These are phyloP conservation scores for Sapajus apella DNA, from an alignment of 2,113 vertebrate genomes.

Conservation along the genomic window DNA sequence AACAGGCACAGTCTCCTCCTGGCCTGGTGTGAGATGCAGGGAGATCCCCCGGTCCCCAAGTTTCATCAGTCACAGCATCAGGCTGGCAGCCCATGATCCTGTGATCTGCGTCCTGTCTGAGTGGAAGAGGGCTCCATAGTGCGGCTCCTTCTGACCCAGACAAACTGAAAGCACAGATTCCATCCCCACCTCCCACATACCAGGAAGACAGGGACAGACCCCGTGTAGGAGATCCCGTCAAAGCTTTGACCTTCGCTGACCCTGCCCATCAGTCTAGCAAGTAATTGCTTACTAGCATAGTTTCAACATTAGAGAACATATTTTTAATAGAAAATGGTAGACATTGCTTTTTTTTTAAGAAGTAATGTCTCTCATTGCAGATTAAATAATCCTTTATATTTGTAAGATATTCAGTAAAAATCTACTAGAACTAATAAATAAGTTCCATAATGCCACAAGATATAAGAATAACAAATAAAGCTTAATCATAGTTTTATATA, in stretches of 20 bases:
- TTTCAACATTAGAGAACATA: background rate
- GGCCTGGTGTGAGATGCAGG: background rate
- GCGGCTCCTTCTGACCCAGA: background rate
- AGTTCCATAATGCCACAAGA: too few relatives aligned
- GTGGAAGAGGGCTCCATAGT: accelerated
- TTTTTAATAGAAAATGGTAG: background rate
- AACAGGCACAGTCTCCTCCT: too few relatives aligned
- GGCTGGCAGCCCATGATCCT: too few relatives aligned
- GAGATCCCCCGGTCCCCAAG: too few relatives aligned
- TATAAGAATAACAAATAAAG: too few relatives aligned
- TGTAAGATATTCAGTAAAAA: too few relatives aligned
- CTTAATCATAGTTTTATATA: too few relatives aligned
- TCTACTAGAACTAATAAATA: too few relatives aligned
- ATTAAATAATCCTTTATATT: too few relatives aligned
- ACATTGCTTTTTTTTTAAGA: background rate
- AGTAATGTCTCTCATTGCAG: too few relatives aligned
- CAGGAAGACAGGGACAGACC: background rate
- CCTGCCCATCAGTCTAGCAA: background rate
- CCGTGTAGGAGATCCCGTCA: background rate
- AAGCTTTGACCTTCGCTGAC: background rate
- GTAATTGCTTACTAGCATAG: background rate
- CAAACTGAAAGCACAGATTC: background rate
- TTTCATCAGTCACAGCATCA: too few relatives aligned
- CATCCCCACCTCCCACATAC: background rate
- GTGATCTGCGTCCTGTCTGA: background rate